Evolutionary conservation across 2,113 vertebrate genomes (phyloP).

Genomic region (Apteryx mantelli): DNA sequence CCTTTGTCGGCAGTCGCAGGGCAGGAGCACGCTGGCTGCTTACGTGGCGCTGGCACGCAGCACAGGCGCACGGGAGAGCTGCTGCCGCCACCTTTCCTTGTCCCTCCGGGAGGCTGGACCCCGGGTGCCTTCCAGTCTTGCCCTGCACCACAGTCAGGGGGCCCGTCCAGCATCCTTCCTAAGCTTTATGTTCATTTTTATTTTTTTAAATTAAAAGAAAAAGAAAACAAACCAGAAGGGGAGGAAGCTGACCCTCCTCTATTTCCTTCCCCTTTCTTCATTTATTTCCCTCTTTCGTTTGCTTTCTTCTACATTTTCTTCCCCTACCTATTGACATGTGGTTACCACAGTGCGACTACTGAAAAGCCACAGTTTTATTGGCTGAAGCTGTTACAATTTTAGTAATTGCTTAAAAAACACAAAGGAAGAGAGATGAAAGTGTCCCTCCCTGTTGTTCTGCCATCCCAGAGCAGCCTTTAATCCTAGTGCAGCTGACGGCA

Average conservation of each 20-base stretch:
- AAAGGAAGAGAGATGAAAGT: background rate
- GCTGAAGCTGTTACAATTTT: background rate
- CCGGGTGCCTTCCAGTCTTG: background rate
- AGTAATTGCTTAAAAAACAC: background rate
- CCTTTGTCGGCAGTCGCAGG: background rate
- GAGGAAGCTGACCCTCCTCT: background rate
- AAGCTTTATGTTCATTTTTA: rapidly evolving
- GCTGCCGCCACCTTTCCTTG: background rate
- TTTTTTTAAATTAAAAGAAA: background rate
- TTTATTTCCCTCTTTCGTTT: background rate
- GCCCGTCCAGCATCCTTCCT: background rate
- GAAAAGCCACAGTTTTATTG: background rate
- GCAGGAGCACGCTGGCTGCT: background rate
- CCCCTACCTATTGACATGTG: background rate
- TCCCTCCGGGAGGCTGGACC: background rate
- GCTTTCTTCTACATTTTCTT: background rate
- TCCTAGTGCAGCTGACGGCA: rapidly evolving
- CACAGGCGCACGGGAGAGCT: background rate
- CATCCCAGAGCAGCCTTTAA: background rate
- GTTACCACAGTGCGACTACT: rapidly evolving
- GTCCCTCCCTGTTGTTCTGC: background rate
- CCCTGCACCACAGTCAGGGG: background rate
- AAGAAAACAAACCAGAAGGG: background rate
- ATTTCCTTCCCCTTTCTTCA: background rate
- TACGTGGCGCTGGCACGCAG: background rate